Base-by-base conservation (phyloP, 2,113 vertebrate genomes). In the Corythoichthys intestinalis region DNA sequence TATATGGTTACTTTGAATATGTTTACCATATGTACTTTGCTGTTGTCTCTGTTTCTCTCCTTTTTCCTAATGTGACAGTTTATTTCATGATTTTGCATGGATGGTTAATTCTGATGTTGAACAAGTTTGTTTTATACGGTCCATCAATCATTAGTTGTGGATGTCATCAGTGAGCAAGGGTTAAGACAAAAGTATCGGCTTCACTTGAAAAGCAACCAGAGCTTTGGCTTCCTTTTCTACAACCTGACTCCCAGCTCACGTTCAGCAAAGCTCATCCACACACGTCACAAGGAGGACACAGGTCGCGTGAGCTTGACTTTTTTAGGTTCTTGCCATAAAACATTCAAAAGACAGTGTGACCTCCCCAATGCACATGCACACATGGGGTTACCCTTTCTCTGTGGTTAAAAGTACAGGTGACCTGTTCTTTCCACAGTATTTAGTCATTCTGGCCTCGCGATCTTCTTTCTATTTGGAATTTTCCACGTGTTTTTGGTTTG, bases 151-250 rank as follows among this genome's bases (percentile, higher is more conserved):
- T 70, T n/a, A 38, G 46, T 35, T 74, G 65, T 39, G 35, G 58
- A 8, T 76, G 56, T 13, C 68, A 11, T 38, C 56, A 72, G 35
- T 28, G 54, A 34, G 44, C 61, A 56, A 64, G 58, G 35, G 5
- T 44, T n/a, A 28, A 17, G 44, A 62, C 44, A 60, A 37, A 69
- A 44, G 75, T 70, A 83, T 86, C 71, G 38, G 52, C 56, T 88
- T 88, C 74, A 74, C 79, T 35, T 44, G 28, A 67, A 34, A 62
- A 68, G 90, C 84, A 87, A 92, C 72, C 47, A 69, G 86, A 91
- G 80, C 78, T 66, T 39, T 6, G 4, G 50, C 71, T 91, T 90
- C 89, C 87, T 90, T 72, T 81, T 69, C 66, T 13, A 77, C 58
- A 86, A 88, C 82, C 66, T 67, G 85, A 88, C 81, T 83, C 82